Evolutionary conservation across 2,113 vertebrate genomes (phyloP).

Genomic region (Pontoporia blainvillei): DNA sequence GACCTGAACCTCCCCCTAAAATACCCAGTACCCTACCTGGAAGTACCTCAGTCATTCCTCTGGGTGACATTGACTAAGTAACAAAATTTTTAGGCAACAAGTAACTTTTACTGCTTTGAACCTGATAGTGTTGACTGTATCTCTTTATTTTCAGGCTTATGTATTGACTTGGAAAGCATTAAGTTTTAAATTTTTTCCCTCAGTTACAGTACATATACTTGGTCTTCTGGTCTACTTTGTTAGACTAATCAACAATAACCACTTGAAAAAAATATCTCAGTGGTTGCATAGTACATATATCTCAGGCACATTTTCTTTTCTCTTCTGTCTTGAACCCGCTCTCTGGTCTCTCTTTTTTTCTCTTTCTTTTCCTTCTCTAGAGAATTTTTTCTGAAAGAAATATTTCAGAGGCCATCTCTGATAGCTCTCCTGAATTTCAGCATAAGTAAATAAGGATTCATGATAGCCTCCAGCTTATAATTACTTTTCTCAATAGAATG

Average conservation of each 20-base stretch:
- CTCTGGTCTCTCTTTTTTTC: neutral
- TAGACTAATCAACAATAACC: neutral
- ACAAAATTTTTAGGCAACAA: neutral
- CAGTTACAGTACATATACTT: neutral
- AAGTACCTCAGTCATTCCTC: neutral
- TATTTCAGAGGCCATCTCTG: neutral
- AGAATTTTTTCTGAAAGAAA: neutral
- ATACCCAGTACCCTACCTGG: rapidly evolving
- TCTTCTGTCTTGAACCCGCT: neutral
- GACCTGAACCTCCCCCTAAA: neutral
- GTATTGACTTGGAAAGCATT: neutral
- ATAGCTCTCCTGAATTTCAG: neutral
- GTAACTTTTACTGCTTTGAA: neutral
- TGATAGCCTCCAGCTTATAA: neutral
- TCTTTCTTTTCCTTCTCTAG: neutral
- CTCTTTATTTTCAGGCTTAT: neutral
- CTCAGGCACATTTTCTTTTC: neutral
- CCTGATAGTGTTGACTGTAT: neutral
- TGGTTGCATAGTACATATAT: neutral
- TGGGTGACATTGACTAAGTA: neutral
- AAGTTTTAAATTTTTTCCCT: neutral
- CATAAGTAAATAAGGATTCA: neutral
- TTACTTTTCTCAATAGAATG: neutral
- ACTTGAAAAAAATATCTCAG: neutral
- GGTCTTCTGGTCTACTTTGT: neutral